Percentiles rank a stretch among this genome's conserved stretches.
Evolutionary conservation across 2,113 vertebrate species (phyloP).

Genomic region (Chelonoidis abingdonii): DNA sequence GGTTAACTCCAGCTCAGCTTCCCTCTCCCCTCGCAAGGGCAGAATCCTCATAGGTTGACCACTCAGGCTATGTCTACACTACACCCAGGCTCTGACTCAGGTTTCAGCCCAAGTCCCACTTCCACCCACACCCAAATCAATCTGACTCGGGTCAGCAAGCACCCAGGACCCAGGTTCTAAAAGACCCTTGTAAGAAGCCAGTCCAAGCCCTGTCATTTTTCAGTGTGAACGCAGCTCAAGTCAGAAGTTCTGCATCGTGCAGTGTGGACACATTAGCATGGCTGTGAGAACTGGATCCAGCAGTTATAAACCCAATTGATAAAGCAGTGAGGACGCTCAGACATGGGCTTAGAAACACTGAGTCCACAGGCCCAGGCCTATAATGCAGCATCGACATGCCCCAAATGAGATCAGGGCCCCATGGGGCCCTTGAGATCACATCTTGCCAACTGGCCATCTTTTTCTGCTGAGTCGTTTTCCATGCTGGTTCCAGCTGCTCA

Average conservation of each 20-base stretch:
- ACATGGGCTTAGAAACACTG: background rate
- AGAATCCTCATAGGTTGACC: background rate
- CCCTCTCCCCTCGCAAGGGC: background rate
- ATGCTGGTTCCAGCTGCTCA: constrained; percentile 1
- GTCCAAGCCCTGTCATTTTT: background rate
- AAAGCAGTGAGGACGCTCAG: background rate
- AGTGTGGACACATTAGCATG: background rate
- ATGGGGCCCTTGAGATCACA: background rate
- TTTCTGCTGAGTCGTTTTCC: constrained; percentile 62
- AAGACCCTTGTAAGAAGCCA: background rate
- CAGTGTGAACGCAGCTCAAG: background rate
- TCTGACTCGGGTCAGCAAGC: background rate
- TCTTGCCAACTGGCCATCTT: constrained; percentile 27
- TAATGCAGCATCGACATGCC: background rate
- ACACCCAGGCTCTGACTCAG: background rate
- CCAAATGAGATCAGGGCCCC: background rate
- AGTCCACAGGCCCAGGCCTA: background rate
- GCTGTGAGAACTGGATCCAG: background rate
- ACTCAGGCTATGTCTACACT: background rate
- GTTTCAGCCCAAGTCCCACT: background rate
- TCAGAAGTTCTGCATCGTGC: background rate
- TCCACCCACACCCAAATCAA: background rate
- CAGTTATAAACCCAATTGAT: background rate
- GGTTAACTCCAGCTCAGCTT: background rate
- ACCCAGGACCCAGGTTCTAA: background rate